Conservation (phyloP, 2,113 vertebrate species). For the Ifrita kowaldi region DNA sequence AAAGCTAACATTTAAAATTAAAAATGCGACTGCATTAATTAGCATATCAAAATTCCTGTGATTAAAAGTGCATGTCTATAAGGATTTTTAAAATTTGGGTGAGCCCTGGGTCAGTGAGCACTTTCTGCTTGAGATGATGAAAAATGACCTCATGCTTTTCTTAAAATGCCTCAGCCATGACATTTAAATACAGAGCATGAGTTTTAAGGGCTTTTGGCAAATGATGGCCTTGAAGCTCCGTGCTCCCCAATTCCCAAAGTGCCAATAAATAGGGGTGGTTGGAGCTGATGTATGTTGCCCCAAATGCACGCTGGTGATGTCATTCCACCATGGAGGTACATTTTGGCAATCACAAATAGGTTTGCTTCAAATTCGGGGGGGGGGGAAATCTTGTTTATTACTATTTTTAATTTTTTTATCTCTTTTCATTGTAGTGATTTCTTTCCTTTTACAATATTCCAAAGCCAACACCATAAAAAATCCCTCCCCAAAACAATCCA, state of each 20-base stretch:
- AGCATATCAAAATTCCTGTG: not conserved
- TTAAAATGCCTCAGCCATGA: not conserved
- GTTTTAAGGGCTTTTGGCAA: not conserved
- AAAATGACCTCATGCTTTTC: not conserved
- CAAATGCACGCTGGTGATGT: not conserved
- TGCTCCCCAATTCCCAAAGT: not conserved
- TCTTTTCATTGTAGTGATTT: not conserved
- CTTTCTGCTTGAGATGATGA: not conserved
- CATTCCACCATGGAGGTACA: not conserved
- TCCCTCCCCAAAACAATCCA: not conserved
- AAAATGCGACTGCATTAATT: not conserved
- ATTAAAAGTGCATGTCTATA: fast-evolving
- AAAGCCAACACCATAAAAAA: not conserved
- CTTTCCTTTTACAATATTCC: not conserved
- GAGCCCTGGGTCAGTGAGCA: not conserved
- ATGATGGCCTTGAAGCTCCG: not conserved
- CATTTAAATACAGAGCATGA: not conserved
- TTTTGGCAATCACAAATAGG: not conserved
- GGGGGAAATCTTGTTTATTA: not conserved
- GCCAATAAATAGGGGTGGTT: not conserved
- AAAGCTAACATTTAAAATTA: not conserved
- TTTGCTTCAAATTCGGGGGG: not conserved
- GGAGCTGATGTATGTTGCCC: not conserved
- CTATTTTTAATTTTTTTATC: not conserved
- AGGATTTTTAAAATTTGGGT: not conserved